Evolutionary conservation across 2,888 invertebrate species (phyloP).

Genomic region (Pyralis farinalis): DNA sequence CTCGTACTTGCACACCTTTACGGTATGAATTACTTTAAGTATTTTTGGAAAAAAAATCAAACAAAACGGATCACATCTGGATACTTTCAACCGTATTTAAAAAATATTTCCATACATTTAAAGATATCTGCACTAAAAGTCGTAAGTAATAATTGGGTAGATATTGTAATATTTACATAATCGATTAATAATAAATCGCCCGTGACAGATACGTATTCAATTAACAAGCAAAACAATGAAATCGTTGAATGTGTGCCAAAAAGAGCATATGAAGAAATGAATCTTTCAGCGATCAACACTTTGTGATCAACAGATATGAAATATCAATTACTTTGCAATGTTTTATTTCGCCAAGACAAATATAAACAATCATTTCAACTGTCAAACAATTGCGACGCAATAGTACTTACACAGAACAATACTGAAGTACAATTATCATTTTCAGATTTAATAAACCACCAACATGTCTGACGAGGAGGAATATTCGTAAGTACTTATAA

Average conservation of each 20-base stretch:
- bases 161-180: too few species aligned
- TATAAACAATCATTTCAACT: neutral
- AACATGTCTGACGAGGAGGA: slow-evolving; percentile 97
- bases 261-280: neutral
- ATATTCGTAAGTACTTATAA: slow-evolving; percentile 91
- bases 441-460: slow-evolving; percentile 77
- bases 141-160: too few species aligned
- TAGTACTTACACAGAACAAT: slow-evolving; percentile 1
- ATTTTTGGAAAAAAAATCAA: too few species aligned
- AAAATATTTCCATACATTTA: too few species aligned
- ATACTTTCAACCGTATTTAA: too few species aligned
- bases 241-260: neutral
- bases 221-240: neutral
- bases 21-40: too few species aligned
- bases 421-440: slow-evolving; percentile 33
- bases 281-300: neutral
- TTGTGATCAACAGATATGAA: too few species aligned
- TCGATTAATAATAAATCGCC: too few species aligned
- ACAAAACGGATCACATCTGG: too few species aligned
- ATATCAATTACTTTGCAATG: neutral
- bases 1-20: too few species aligned
- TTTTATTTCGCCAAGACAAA: neutral
- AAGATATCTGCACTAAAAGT: too few species aligned
- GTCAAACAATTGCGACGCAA: slow-evolving; percentile 5
- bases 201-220: too few species aligned